Evolutionary conservation across 2,888 invertebrate genomes (phyloP), one percentile per base, ranked within the genome.

Genomic region (Lacanobia oleracea): DNA sequence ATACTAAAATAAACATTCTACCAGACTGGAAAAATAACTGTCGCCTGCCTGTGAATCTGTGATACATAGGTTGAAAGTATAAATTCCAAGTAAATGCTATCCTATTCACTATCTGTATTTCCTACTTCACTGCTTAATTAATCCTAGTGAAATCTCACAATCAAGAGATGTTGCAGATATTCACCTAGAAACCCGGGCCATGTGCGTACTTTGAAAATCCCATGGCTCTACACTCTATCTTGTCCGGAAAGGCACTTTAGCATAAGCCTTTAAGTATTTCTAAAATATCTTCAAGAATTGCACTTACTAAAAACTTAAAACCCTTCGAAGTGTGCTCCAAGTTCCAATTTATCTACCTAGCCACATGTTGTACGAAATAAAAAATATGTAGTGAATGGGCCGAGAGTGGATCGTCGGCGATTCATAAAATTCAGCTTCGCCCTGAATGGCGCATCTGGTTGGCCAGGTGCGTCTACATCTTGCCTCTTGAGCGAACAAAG

Each of bases 401-500:
- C 79, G 82, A 81, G 87, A 88, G 86, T 87, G 87, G 86, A 88
- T 89, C 88, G 89, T 87, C 87, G 86, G 89, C 93, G 90, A 95
- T 95, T 95, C 94, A 95, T 95, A 94, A 94, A 94, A 92, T 92
- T 94, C 90, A 91, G 91, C 87, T 85, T 74, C 82, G 80, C 84
- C 82, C 87, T 94, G 93, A 95, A 95, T 95, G 94, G 91, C 83
- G 84, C 94, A 94, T 93, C 94, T 94, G 93, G 88, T 89, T 75
- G 83, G 92, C 92, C 95, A 95, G 94, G 95, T 95, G 95, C 76
- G 88, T 72, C 85, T 85, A 79, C 89, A 88, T 86, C 89, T 88
- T 86, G 88, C 82, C 84, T 87, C 88, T 87, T 87, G 84, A 77
- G 77, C 87, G 88, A 84, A 90, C 92, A 91, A 91, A 91, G 90